Evolutionary conservation across 2,888 invertebrate genomes (phyloP).

Genomic region (Sycophila texana): DNA sequence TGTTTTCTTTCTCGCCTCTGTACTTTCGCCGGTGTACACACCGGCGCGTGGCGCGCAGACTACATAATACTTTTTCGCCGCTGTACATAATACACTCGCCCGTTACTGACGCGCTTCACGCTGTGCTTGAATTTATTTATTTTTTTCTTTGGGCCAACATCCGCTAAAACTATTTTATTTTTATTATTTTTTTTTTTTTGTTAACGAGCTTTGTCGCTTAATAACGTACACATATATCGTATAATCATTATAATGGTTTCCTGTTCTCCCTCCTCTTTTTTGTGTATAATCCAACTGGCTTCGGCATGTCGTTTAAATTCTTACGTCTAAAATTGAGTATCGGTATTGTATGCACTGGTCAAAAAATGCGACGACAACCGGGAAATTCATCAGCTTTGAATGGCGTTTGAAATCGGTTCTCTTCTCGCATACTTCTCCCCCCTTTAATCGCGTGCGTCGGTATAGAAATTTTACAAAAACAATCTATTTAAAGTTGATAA

Average conservation of each 20-base stretch:
- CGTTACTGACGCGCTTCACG: background rate
- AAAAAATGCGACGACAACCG: conserved; percentile 33
- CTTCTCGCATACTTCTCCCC: background rate
- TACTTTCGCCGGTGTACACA: background rate
- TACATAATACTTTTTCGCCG: conserved; percentile 1
- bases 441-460: background rate
- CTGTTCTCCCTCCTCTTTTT: background rate
- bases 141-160: conserved; percentile 30
- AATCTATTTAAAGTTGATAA: background rate
- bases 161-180: conserved; percentile 30
- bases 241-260: conserved; percentile 20
- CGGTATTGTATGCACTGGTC: conserved; percentile 41
- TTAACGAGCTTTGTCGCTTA: conserved; percentile 35
- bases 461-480: conserved; percentile 6
- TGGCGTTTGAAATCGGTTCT: conserved; percentile 29
- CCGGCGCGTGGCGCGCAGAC: background rate
- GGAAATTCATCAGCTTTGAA: conserved; percentile 27
- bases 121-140: background rate
- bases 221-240: conserved; percentile 46
- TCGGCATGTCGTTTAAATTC: conserved; percentile 35
- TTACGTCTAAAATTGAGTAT: conserved; percentile 43
- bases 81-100: background rate
- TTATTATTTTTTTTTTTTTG: background rate
- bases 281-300: conserved; percentile 31
- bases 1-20: too few relatives aligned